phyloP scores from a whole-genome alignment of 1,140 invertebrate genomes.

The Pseudomyrmex concolor region DNA sequence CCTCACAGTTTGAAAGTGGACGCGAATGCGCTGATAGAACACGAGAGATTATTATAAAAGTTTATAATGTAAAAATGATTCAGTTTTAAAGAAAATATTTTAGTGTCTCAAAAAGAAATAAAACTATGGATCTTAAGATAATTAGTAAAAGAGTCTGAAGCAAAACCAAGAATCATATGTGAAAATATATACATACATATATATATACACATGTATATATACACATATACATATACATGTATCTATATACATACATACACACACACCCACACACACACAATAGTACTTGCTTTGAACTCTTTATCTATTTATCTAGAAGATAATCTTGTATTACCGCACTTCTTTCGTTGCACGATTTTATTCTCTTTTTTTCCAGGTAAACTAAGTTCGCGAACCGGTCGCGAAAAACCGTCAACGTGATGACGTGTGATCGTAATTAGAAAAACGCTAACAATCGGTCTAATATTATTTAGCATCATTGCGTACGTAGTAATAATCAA shows the following conservation, averaged over 20 bases:
- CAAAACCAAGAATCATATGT: too few relatives aligned
- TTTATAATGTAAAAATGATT: background rate
- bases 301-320: background rate
- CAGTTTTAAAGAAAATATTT: too few relatives aligned
- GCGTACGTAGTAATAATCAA: slow-evolving; percentile 71
- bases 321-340: slow-evolving; percentile 2
- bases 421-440: slow-evolving; percentile 62
- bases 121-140: background rate
- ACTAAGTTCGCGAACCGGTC: slow-evolving; percentile 46
- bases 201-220: too few relatives aligned
- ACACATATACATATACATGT: too few relatives aligned
- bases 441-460: slow-evolving; percentile 76
- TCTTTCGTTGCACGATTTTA: slow-evolving; percentile 18
- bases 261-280: background rate
- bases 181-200: too few relatives aligned
- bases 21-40: slow-evolving; percentile 25
- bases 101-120: too few relatives aligned
- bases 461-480: slow-evolving; percentile 74
- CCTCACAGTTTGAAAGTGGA: background rate
- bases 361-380: background rate
- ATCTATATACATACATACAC: too few relatives aligned
- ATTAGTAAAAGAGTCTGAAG: too few relatives aligned
- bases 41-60: background rate
- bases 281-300: background rate
- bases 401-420: slow-evolving; percentile 38